A percentile compares a stretch with the other conserved stretches of the same genome.
These are phyloP conservation scores for Conger conger DNA, from an alignment of 2,113 vertebrate genomes.

Conservation along the genomic window DNA sequence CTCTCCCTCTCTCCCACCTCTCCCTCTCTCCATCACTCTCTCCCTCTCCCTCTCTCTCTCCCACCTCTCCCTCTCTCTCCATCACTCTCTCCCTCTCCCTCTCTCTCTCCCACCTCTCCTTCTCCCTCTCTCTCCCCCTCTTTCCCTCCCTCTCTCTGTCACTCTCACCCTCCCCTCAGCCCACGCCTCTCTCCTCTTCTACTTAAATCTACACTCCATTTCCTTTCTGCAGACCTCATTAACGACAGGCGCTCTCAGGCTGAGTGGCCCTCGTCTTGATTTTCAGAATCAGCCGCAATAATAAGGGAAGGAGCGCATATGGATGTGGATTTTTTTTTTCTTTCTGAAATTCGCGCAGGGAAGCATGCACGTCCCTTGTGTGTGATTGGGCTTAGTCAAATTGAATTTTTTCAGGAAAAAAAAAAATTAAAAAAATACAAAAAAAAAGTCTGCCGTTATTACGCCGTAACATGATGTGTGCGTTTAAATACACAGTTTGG, in stretches of 20 bases:
- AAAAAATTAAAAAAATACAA: too few relatives aligned
- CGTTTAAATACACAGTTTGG: background rate
- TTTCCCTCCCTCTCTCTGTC: background rate
- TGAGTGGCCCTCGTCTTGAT: conserved; percentile 12
- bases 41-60: too few relatives aligned
- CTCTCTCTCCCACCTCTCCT: too few relatives aligned
- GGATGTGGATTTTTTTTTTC: background rate
- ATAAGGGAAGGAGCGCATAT: background rate
- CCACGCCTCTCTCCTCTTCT: background rate
- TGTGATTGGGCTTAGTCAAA: background rate
- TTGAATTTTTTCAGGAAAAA: background rate
- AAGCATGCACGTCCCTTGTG: background rate
- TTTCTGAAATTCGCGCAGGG: background rate
- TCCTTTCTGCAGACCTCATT: conserved; percentile 16
- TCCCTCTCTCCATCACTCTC: too few relatives aligned
- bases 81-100: conserved; percentile 27
- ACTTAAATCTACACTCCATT: background rate
- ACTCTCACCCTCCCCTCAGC: background rate
- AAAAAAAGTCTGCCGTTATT: background rate
- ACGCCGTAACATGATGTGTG: background rate
- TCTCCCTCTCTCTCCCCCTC: background rate
- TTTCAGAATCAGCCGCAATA: background rate
- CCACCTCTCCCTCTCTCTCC: too few relatives aligned
- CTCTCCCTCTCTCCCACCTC: too few relatives aligned
- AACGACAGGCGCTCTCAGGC: background rate